Evolutionary conservation across 2,113 vertebrate species (phyloP).

Genomic region (Thoracochromis brauschi): DNA sequence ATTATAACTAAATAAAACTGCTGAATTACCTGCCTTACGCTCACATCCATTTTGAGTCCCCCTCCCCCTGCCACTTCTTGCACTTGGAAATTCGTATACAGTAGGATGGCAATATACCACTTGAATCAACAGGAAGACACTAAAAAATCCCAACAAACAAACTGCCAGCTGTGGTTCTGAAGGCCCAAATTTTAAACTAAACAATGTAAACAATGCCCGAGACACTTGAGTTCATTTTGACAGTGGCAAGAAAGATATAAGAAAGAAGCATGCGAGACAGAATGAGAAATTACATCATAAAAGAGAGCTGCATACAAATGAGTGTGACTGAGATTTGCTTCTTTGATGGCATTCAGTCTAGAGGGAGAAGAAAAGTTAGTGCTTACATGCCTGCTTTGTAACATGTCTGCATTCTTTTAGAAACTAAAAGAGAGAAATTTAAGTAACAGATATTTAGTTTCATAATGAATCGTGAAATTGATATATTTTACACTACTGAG

Average conservation of each 20-base stretch:
- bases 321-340: background rate
- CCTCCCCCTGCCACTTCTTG: background rate
- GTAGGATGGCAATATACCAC: background rate
- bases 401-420: background rate
- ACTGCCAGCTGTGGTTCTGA: background rate
- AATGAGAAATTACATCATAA: background rate
- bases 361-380: background rate
- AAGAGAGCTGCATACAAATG: background rate
- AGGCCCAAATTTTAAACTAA: background rate
- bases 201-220: background rate
- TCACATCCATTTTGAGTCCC: background rate
- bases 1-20: background rate
- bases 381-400: background rate
- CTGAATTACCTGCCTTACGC: background rate
- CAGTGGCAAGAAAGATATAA: background rate
- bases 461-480: background rate
- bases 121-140: background rate
- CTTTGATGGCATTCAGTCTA: background rate
- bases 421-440: background rate
- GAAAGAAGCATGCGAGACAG: background rate
- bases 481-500: background rate
- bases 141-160: background rate
- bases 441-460: background rate
- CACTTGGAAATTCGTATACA: background rate
- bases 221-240: background rate